Evolutionary conservation across 1,140 invertebrate genomes (phyloP), one percentile per base, ranked within the genome.

Genomic region (Spodoptera litura): DNA sequence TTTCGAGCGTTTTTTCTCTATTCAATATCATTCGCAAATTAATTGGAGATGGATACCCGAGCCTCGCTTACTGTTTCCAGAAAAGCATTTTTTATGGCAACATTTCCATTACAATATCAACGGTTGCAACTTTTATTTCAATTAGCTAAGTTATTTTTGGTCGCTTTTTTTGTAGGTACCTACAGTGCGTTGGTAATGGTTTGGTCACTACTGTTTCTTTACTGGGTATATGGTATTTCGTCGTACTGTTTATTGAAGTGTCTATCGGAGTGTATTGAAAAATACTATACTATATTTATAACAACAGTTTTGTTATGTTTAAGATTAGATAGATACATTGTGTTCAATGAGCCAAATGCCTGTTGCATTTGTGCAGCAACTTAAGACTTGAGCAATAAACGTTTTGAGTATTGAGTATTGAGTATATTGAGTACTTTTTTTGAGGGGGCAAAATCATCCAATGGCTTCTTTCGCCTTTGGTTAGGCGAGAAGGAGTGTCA

Each of bases 1-100:
- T 86, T 84, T 74, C 78, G 52, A 44, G 75, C 62, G 31, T 78
- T 79, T 82, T 81, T 82, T 78, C 62, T 64, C 80, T 68, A 77
- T 77, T 78, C 64, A 78, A 78, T 81, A 78, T 81, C 78, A 81
- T 80, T 83, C 74, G 78, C 68, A 78, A 82, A 82, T 81, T 85
- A 83, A 85, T 85, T 85, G 80, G 78, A 82, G 82, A 85, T 78
- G 68, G 82, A 53, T 78, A 84, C 66, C 59, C 20, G 80, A 84
- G 66, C 77, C 27, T 27, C 38, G 66, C 38, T 76, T 61, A 55
- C 59, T 38, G 53, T 72, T 68, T 53, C 52, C 77, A 59, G 71
- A 72, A 77, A 56, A 73, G 27, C 38, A 59, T 64, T 56, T 80
- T 77, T 77, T 76, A 73, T 78, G 27, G 15, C 11, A 55, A 72